phyloP scores from a whole-genome alignment of 1,140 invertebrate genomes.

The Zelostemma sp. region DNA sequence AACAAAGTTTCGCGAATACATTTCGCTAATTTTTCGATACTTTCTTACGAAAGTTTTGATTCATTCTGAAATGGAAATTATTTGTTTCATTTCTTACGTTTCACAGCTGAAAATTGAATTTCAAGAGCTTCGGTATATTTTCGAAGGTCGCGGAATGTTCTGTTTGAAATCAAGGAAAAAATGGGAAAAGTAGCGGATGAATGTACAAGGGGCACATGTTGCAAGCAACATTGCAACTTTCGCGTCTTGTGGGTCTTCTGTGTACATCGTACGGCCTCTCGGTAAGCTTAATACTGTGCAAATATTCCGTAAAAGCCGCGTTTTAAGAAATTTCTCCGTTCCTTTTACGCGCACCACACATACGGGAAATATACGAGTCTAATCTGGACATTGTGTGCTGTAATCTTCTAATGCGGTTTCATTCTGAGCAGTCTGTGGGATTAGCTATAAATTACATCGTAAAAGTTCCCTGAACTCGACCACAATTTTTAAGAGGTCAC shows the following conservation, averaged over 20 bases:
- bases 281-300: slow-evolving; percentile 44
- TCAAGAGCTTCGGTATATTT: not conserved
- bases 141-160: not conserved
- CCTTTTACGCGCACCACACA: not conserved
- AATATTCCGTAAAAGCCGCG: slow-evolving; percentile 50
- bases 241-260: slow-evolving; percentile 58
- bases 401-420: slow-evolving; percentile 36
- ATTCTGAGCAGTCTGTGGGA: slow-evolving; percentile 21
- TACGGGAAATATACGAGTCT: slow-evolving; percentile 15
- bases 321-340: slow-evolving; percentile 17
- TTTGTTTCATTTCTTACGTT: too few species aligned
- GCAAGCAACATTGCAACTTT: slow-evolving; percentile 11
- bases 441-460: slow-evolving; percentile 29
- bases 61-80: too few species aligned
- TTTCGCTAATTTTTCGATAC: too few species aligned
- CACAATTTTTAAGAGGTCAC: too few species aligned
- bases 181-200: slow-evolving; percentile 2
- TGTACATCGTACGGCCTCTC: slow-evolving; percentile 58
- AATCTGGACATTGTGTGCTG: slow-evolving; percentile 32
- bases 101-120: too few species aligned
- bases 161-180: slow-evolving; percentile 10
- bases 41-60: too few species aligned
- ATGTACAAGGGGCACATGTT: slow-evolving; percentile 1
- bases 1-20: too few species aligned
- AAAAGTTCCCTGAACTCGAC: slow-evolving; percentile 5